These are phyloP conservation scores for Melipona bicolor DNA, from an alignment of 2,888 invertebrate genomes.

Conservation along the genomic window DNA sequence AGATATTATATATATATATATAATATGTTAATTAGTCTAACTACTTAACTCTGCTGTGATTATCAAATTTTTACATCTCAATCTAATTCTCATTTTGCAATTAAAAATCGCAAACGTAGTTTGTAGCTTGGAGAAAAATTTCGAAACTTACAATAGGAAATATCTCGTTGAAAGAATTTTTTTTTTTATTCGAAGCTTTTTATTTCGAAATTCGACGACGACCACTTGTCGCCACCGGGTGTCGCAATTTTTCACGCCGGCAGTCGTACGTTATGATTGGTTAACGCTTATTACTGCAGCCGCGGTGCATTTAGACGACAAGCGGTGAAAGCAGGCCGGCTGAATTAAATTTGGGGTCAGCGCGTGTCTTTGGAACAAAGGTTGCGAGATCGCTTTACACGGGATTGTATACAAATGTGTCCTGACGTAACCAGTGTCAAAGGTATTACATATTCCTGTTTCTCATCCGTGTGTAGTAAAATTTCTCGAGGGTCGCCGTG, in stretches of 20 bases:
- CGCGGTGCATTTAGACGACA: slow-evolving; percentile 22
- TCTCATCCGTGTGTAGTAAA: slow-evolving; percentile 11
- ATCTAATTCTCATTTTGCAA: too few species aligned
- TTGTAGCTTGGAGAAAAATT: too few species aligned
- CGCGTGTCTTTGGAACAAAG: slow-evolving; percentile 51
- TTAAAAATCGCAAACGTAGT: too few species aligned
- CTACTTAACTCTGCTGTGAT: too few species aligned
- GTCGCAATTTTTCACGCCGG: slow-evolving; percentile 13
- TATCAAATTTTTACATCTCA: too few species aligned
- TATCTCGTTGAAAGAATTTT: not conserved
- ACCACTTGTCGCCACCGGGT: not conserved
- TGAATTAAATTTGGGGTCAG: slow-evolving; percentile 61
- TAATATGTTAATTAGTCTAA: too few species aligned
- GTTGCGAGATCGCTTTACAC: slow-evolving; percentile 37
- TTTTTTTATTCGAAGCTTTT: too few species aligned
- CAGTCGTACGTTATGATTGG: slow-evolving; percentile 20
- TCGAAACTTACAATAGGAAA: too few species aligned
- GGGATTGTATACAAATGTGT: slow-evolving; percentile 61
- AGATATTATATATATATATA: too few species aligned
- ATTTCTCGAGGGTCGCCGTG: not conserved
- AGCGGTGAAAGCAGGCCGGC: slow-evolving; percentile 49
- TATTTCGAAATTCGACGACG: too few species aligned
- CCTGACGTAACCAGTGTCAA: slow-evolving; percentile 28
- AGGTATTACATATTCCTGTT: not conserved
- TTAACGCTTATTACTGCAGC: slow-evolving; percentile 30